phyloP scores from a whole-genome alignment of 2,888 invertebrate genomes.

The Eupeodes luniger region DNA sequence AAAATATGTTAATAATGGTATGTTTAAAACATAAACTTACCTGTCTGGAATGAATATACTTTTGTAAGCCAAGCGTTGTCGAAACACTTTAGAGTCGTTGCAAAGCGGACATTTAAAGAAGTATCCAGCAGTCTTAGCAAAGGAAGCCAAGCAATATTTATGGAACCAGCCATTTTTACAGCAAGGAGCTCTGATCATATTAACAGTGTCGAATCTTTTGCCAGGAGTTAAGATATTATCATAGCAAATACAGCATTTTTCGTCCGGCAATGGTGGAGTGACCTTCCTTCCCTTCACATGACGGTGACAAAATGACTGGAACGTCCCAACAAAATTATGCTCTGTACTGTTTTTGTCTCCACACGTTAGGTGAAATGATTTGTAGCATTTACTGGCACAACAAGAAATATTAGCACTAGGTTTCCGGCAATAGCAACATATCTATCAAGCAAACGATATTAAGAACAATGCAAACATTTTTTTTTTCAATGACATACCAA shows the following conservation, averaged over 20 bases:
- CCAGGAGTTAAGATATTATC: conserved; percentile 82
- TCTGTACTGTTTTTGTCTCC: conserved; percentile 87
- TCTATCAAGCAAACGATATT: conserved; percentile 84
- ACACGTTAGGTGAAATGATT: conserved; percentile 91
- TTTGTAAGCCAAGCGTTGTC: conserved; percentile 80
- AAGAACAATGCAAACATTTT: conserved; percentile 9
- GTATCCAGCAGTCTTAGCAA: conserved; percentile 91
- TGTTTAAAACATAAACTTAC: conserved; percentile 84
- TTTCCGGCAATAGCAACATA: conserved; percentile 88
- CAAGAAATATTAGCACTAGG: conserved; percentile 91
- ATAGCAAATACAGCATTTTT: conserved; percentile 89
- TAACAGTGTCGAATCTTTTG: conserved; percentile 82
- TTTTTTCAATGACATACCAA: conserved; percentile 85
- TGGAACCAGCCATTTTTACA: conserved; percentile 92
- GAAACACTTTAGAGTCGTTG: conserved; percentile 88
- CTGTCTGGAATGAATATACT: conserved; percentile 93
- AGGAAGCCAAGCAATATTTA: conserved; percentile 88
- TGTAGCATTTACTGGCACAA: conserved; percentile 87
- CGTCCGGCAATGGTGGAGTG: conserved; percentile 48
- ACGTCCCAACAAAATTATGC: conserved; percentile 88
- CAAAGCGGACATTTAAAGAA: conserved; percentile 94
- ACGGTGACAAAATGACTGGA: conserved; percentile 83
- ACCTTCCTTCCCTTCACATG: conserved; percentile 69
- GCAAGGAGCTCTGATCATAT: conserved; percentile 90
- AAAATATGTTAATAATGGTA: too few species aligned